These are phyloP conservation scores for Corythornis leucogaster DNA, from an alignment of 2,797 vertebrate species.

Conservation along the genomic window DNA sequence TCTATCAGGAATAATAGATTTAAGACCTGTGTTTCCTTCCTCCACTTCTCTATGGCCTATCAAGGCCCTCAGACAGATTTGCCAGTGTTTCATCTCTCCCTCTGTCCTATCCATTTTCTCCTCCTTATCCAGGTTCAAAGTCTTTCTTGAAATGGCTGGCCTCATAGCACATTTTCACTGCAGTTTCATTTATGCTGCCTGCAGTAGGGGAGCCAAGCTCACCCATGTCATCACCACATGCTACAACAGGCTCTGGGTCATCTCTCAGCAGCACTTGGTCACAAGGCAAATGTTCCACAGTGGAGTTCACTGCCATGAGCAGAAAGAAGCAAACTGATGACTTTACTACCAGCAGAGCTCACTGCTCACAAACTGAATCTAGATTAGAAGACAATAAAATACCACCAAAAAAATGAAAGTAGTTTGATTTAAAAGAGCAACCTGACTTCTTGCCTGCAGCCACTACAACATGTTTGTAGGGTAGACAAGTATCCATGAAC, in stretches of 20 bases:
- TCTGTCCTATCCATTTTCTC: neutral
- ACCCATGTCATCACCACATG: neutral
- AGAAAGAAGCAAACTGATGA: neutral
- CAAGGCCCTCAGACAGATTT: neutral
- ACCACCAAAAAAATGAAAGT: neutral
- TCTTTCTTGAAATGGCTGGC: neutral
- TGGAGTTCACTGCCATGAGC: rapidly evolving
- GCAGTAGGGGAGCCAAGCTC: neutral
- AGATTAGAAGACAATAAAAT: neutral
- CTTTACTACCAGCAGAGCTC: neutral
- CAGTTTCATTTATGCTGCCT: neutral
- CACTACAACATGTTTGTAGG: neutral
- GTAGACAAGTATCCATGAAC: neutral
- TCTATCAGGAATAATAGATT: rapidly evolving
- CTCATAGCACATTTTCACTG: neutral
- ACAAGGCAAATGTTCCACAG: neutral
- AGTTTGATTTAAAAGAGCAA: neutral
- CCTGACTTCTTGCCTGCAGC: neutral
- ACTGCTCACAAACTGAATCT: neutral
- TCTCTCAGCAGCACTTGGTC: neutral
- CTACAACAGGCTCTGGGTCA: neutral
- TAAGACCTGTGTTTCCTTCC: neutral
- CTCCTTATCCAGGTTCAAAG: neutral
- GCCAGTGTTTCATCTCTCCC: neutral
- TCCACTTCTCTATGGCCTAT: neutral